Base-by-base conservation (phyloP, 2,888 invertebrate species). In the Prosopocoilus inquinatus region DNA sequence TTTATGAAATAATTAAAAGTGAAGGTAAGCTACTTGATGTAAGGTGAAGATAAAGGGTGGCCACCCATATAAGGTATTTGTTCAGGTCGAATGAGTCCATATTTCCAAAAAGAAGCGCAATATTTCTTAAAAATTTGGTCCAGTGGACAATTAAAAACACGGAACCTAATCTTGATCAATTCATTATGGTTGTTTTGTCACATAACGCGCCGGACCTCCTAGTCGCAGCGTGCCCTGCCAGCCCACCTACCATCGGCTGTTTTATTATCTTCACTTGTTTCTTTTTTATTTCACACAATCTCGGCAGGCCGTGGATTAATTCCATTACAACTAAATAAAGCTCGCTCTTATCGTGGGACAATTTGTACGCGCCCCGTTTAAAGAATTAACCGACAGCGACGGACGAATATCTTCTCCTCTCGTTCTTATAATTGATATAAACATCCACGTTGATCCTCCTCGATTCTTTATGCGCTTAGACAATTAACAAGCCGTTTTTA, bases 201-300 rank as follows among this genome's bases (percentile, higher is more conserved):
- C 75, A 73, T 74, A 73, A 75, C 74, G 73, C 70, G 75, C 70
- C 72, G 66, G 75, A 75, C 75, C 75, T 75, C 75, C 75, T 70
- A 70, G 74, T 71, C 70, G 73, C 68, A 63, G 67, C 67, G 67
- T 70, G 67, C 70, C 69, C 65, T 66, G 68, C 68, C 70, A 66
- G 73, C 72, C 75, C 74, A 74, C 75, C 74, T 74, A 73, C 74
- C 72, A 70, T 70, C 64, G 58, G 69, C 67, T 73, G 72, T 73
- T 74, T 73, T 73, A 73, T 73, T 73, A 70, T 71, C 71, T 68
- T 69, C 67, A 67, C 67, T 70, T 67, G 63, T 61, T 61, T 66
- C 67, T 67, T 68, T n/a, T 71, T 68, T 71, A 67, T 68, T 71
- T 71, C 68, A 72, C 70, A 68, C 71, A 67, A 70, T 70, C 70